These are phyloP conservation scores for Paradoxurus hermaphroditus DNA, from an alignment of 2,113 vertebrate genomes.

Conservation along the genomic window DNA sequence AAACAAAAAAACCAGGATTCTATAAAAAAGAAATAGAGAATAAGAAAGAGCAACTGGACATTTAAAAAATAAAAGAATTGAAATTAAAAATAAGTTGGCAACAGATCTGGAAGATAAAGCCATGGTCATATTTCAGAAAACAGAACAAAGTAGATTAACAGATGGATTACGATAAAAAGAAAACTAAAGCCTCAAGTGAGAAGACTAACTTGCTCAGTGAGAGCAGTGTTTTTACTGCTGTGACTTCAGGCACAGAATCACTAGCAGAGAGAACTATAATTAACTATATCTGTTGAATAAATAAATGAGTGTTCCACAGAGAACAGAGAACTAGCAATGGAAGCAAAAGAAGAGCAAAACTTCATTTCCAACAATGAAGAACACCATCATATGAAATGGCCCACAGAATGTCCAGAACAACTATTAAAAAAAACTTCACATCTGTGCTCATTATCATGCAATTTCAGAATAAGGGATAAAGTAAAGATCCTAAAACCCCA, in stretches of 20 bases:
- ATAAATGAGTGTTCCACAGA: not conserved
- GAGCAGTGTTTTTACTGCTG: not conserved
- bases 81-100: slow-evolving; percentile 17
- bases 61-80: not conserved
- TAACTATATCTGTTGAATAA: not conserved
- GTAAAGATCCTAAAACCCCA: not conserved
- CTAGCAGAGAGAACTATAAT: not conserved
- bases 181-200: not conserved
- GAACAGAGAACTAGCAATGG: not conserved
- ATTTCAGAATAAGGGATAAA: not conserved
- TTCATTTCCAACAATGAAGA: not conserved
- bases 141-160: not conserved
- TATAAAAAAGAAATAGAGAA: not conserved
- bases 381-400: not conserved
- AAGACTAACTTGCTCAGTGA: not conserved
- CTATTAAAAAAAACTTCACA: not conserved
- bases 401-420: not conserved
- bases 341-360: not conserved
- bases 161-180: not conserved
- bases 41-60: not conserved
- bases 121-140: not conserved
- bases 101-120: not conserved
- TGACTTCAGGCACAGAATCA: not conserved
- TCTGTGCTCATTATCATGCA: not conserved
- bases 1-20: not conserved